Evolutionary conservation across 2,888 invertebrate species (phyloP), one percentile per base, ranked within the genome.

Genomic region (Brachyptera risi): DNA sequence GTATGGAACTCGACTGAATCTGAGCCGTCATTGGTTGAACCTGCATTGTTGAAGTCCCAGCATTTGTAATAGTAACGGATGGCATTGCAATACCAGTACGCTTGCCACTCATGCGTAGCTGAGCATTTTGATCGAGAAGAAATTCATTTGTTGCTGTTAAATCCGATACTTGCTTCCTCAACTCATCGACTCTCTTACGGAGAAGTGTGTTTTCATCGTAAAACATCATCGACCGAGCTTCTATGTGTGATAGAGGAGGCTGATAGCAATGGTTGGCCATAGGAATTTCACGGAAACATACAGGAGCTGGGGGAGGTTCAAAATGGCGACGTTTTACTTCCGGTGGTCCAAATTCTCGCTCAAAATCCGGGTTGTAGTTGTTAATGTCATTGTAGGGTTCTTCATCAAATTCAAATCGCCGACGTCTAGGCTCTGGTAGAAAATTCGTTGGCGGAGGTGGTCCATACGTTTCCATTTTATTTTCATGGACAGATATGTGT

Each of bases 81-180:
- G 85, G 83, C 13, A 84, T 80, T 2, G 81, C 80, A 3, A 83
- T 82, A 15, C 77, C 74, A 61, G 76, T 75, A 42, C 79, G 75
- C 66, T 83, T 82, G 61, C 80, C 81, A 13, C 80, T 80, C 65
- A 86, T 78, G 27, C 89, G 78, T 63, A 88, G 74, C 65, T 85
- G 84, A 23, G 88, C 88, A 73, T 89, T 89, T 74, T 90, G 88
- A 68, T 88, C 87, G 65, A 90, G 74, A 11, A 90, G 78, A 72
- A 89, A 88, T 71, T 90, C 88, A 72, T 90, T 90, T 7, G 88
- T 87, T 1, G 88, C 87, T 35, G 85, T 84, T 64, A 89, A 74
- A 72, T 88, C 87, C 31, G 81, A 81, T 17, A 86, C 83, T 77
- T 85, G 84, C 70, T 85, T 84, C 71, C 87, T 86, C 61, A 88